phyloP scores from a whole-genome alignment of 1,140 invertebrate species.

The Asobara japonica region DNA sequence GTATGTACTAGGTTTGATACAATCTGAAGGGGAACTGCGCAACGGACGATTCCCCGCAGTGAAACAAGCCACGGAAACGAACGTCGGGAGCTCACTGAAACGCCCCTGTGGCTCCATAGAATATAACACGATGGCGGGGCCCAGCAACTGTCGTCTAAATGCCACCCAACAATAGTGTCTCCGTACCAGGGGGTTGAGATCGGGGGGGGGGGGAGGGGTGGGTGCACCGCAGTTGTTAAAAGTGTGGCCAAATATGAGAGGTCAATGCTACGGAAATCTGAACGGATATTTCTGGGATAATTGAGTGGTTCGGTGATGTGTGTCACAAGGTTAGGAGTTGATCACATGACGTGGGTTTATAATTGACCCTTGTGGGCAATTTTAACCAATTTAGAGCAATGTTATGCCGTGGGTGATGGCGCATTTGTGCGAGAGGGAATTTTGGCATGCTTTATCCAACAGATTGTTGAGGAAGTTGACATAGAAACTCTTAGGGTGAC shows the following conservation, averaged over 20 bases:
- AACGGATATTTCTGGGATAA: neutral
- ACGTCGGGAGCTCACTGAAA: slow-evolving; percentile 8
- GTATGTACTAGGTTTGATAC: slow-evolving; percentile 21
- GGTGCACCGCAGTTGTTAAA: neutral
- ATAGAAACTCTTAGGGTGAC: no score
- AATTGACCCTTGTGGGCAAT: slow-evolving; percentile 23
- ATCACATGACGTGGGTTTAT: neutral
- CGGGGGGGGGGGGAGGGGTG: neutral
- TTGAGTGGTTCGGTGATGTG: neutral
- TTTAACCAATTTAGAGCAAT: slow-evolving; percentile 61
- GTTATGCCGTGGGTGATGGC: slow-evolving; percentile 46
- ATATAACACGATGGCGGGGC: slow-evolving; percentile 20
- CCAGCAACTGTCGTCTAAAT: slow-evolving; percentile 35
- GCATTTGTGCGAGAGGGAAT: slow-evolving; percentile 47
- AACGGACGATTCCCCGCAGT: slow-evolving; percentile 30
- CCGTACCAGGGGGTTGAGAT: neutral
- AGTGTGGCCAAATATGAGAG: neutral
- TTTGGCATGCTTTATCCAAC: slow-evolving; percentile 48
- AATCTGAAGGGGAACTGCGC: slow-evolving; percentile 36
- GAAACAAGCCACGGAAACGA: slow-evolving; percentile 33
- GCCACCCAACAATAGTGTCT: slow-evolving; percentile 28
- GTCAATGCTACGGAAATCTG: neutral
- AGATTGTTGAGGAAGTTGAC: neutral
- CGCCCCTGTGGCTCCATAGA: slow-evolving; percentile 26
- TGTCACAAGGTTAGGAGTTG: neutral